Conservation (phyloP, 2,113 vertebrate genomes). For the Romanogobio albipinnatus region DNA sequence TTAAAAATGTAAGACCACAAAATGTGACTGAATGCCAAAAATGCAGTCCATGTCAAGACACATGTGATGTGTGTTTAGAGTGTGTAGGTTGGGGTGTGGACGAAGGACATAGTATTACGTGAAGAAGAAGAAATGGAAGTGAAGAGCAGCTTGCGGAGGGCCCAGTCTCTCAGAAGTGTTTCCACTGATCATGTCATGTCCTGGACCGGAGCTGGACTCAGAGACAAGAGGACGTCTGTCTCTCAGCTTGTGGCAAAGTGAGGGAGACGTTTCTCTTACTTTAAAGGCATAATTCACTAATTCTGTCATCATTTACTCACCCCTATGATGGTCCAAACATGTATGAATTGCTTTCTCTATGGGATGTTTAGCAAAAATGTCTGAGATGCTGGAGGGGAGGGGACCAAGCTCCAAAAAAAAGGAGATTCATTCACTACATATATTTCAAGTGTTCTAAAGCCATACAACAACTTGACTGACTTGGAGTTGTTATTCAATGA, state of each 20-base stretch:
- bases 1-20: not conserved
- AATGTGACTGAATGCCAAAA: constrained; percentile 40
- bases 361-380: not conserved
- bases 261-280: constrained; percentile 8
- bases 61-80: constrained; percentile 13
- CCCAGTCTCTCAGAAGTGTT: constrained; percentile 70
- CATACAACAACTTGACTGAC: not conserved
- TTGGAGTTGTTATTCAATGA: not conserved
- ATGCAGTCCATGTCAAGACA: not conserved
- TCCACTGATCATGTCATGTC: constrained; percentile 31
- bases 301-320: not conserved
- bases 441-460: not conserved
- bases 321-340: not conserved
- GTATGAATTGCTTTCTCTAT: not conserved
- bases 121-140: constrained; percentile 70
- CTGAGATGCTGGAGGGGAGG: not conserved
- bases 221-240: constrained; percentile 73
- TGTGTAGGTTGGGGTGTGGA: constrained; percentile 18
- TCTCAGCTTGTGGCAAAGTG: constrained; percentile 80
- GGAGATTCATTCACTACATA: not conserved
- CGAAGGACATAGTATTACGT: not conserved
- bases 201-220: constrained; percentile 58
- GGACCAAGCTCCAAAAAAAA: not conserved
- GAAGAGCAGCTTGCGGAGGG: constrained; percentile 65
- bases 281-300: not conserved